A percentile compares a stretch with the other conserved stretches of the same genome.
Evolutionary conservation across 1,140 invertebrate genomes (phyloP).

Genomic region (Hetaerina americana): DNA sequence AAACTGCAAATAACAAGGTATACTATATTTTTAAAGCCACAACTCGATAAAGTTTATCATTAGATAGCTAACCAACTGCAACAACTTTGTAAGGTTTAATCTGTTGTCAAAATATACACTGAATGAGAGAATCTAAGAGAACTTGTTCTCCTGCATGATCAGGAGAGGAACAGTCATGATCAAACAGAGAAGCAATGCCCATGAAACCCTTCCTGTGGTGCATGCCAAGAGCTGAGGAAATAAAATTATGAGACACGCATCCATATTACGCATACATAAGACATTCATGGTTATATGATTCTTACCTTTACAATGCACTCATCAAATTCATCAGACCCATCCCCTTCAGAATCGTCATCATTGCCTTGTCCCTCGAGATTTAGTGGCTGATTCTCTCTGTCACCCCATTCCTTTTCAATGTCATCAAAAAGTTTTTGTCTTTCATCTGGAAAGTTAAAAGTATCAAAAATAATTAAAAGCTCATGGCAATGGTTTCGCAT

Average conservation of each 20-base stretch:
- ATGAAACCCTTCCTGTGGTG: not conserved
- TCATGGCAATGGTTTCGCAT: too few relatives aligned
- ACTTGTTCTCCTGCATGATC: too few relatives aligned
- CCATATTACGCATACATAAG: too few relatives aligned
- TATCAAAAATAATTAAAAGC: too few relatives aligned
- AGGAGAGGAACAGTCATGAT: too few relatives aligned
- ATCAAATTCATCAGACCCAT: constrained; percentile 36
- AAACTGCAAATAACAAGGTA: too few relatives aligned
- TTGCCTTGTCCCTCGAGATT: constrained; percentile 18
- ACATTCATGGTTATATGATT: constrained; percentile 1
- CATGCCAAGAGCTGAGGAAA: not conserved
- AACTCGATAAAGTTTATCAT: too few relatives aligned
- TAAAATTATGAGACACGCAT: not conserved
- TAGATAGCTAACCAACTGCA: too few relatives aligned
- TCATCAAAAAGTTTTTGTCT: constrained; percentile 53
- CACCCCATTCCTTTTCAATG: constrained; percentile 64
- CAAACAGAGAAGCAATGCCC: not conserved
- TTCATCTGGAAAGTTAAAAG: constrained; percentile 1
- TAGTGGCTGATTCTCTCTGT: constrained; percentile 32
- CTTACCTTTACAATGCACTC: constrained; percentile 67
- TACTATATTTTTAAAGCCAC: too few relatives aligned
- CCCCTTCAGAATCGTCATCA: constrained; percentile 25
- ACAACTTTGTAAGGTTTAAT: too few relatives aligned
- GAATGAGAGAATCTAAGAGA: too few relatives aligned
- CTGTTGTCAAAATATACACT: too few relatives aligned